Evolutionary conservation across 2,888 invertebrate genomes (phyloP).

Genomic region (Imbricaverruca yamaguchii): DNA sequence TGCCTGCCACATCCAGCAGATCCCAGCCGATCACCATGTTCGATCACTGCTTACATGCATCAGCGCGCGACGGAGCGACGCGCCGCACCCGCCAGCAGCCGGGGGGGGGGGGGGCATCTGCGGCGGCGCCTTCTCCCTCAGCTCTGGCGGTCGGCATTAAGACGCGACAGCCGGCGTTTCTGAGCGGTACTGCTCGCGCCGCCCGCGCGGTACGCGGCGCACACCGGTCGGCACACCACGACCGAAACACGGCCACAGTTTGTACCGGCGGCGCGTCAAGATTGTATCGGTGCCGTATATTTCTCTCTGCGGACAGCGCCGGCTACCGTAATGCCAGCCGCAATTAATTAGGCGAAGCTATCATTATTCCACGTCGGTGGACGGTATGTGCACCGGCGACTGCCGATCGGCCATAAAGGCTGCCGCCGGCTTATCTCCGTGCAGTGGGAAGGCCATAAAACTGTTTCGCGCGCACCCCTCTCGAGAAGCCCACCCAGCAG

Average conservation of each 20-base stretch:
- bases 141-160: too few species aligned
- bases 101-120: too few species aligned
- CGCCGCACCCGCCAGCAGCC: too few species aligned
- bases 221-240: too few species aligned
- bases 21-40: too few species aligned
- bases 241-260: background rate
- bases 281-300: background rate
- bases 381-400: background rate
- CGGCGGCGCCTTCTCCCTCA: too few species aligned
- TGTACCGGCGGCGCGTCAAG: background rate
- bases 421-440: background rate
- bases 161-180: too few species aligned
- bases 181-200: too few species aligned
- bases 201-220: too few species aligned
- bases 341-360: constrained; percentile 2
- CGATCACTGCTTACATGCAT: too few species aligned
- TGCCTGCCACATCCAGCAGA: too few species aligned
- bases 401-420: background rate
- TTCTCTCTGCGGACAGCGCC: background rate
- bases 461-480: background rate
- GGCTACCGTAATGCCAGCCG: background rate
- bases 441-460: background rate
- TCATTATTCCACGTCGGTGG: background rate
- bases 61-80: too few species aligned
- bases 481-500: background rate